Evolutionary conservation across 2,888 invertebrate species (phyloP).

Genomic region (Leptopterna dolabrata): DNA sequence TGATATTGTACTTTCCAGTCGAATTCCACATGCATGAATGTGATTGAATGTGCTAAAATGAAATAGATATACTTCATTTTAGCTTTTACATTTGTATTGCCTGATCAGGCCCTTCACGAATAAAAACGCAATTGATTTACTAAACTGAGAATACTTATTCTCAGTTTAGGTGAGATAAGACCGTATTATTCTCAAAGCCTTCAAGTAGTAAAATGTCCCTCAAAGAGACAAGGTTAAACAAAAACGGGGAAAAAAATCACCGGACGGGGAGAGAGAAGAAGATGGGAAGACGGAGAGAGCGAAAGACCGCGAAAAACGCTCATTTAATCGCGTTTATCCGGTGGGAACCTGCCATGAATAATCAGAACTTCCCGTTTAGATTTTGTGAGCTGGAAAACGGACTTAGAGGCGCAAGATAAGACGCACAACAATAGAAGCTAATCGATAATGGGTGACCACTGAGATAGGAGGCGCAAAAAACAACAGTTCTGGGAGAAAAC

Average conservation of each 20-base stretch:
- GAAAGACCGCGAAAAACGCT: background rate
- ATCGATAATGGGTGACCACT: constrained; percentile 25
- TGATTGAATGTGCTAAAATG: no score
- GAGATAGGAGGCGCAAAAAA: constrained; percentile 11
- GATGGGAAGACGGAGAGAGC: background rate
- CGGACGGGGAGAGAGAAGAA: background rate
- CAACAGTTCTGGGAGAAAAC: background rate
- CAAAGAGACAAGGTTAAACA: background rate
- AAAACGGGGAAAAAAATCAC: background rate
- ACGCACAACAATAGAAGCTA: constrained; percentile 18
- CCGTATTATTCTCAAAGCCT: no score
- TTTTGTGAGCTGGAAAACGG: constrained; percentile 28
- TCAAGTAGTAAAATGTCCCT: no score
- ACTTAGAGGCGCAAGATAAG: constrained; percentile 15
- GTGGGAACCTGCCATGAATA: constrained; percentile 46
- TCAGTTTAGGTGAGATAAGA: no score
- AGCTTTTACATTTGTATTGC: no score
- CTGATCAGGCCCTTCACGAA: no score
- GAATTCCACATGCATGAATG: no score
- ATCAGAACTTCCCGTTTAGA: constrained; percentile 49
- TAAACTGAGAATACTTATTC: no score
- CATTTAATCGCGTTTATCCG: constrained; percentile 47
- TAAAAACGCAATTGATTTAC: no score
- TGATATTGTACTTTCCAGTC: no score
- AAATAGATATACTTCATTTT: no score